These are phyloP conservation scores for Microchrysa polita DNA, from an alignment of 2,888 invertebrate genomes.

Conservation along the genomic window DNA sequence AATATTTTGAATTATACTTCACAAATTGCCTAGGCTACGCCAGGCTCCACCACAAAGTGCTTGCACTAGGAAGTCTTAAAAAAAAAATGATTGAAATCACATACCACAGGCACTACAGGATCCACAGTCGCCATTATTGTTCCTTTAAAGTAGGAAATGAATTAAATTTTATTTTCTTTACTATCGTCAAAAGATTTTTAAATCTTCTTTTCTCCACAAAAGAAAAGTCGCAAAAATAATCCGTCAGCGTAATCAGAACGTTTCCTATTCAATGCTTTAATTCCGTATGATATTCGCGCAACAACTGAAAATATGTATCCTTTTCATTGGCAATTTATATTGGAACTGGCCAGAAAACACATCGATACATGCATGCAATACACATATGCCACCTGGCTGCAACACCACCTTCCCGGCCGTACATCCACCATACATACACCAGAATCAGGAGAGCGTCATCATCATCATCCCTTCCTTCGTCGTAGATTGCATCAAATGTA, in stretches of 20 bases:
- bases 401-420: slow-evolving; percentile 16
- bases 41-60: too few species aligned
- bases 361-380: too few species aligned
- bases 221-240: slow-evolving; percentile 1
- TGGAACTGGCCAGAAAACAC: slow-evolving; percentile 3
- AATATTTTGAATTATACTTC: too few species aligned
- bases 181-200: neutral
- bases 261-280: slow-evolving; percentile 5
- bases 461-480: neutral
- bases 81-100: too few species aligned
- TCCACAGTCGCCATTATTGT: neutral
- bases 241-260: neutral
- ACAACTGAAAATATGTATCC: slow-evolving; percentile 47
- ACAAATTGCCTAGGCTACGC: too few species aligned
- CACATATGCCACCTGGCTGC: too few species aligned
- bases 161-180: too few species aligned
- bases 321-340: slow-evolving; percentile 48
- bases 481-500: slow-evolving; percentile 2
- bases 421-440: neutral
- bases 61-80: too few species aligned
- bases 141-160: neutral
- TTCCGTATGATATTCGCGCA: slow-evolving; percentile 42
- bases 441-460: neutral
- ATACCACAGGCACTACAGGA: too few species aligned
- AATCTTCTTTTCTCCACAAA: neutral